Evolutionary conservation across 2,113 vertebrate species (phyloP), one percentile per base, ranked within the genome.

Genomic region (Myiozetetes cayanensis): DNA sequence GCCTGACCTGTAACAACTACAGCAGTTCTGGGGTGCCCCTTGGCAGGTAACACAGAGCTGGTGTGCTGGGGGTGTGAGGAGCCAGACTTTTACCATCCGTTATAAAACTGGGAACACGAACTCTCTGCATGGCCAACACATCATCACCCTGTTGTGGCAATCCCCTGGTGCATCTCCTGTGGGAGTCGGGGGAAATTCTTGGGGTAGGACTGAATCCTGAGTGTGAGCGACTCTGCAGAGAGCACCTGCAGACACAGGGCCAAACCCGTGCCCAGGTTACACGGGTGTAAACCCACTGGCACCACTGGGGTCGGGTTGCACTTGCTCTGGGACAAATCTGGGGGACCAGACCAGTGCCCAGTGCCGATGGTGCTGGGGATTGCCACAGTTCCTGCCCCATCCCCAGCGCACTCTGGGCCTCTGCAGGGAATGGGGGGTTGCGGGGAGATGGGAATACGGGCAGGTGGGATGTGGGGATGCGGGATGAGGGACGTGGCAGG

Each of bases 141-240:
- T 20, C 39, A 8, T 8, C 2, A 0, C 22, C 17, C 4, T 0
- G 0, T 22, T 1, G 1, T 25, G 30, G 24, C 17, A 3, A 74
- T 66, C n/a, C 67, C 49, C 53, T 13, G 17, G 14, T 17, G 23
- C 52, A 9, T 15, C 41, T 52, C 47, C 68, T 44, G 0, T 2
- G 18, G 4, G 65, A 78, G 9, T 1, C 0, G 0, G 39, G n/a
- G 14, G 12, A 50, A 33, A 67, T 43, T 58, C 44, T 56, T 8
- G 37, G 22, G 39, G 20, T 8, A 6, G 9, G 33, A 39, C 9
- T 4, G 46, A 87, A 63, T 24, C 37, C 52, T 4, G 58, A 7
- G 3, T 1, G 7, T 7, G 20, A 76, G 41, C 0, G 2, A 15
- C 33, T 35, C 20, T 1, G 2, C 56, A 67, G 58, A 21, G 41